phyloP scores from a whole-genome alignment of 1,140 invertebrate genomes.

The Reticulitermes speratus region DNA sequence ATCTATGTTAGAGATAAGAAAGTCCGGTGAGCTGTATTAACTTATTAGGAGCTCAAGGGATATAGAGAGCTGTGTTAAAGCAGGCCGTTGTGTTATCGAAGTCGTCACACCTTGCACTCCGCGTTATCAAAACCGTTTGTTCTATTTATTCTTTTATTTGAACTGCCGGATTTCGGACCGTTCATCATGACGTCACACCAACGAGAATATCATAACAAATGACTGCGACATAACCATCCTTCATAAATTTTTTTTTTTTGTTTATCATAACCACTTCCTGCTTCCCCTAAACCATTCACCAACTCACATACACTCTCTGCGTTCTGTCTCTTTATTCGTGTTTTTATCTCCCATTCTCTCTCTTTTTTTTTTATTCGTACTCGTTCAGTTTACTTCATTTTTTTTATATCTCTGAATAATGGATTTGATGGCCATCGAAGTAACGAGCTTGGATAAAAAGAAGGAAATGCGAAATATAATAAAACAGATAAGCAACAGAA shows the following conservation, averaged over 20 bases:
- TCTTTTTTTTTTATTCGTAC: background rate
- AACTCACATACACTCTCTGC: background rate
- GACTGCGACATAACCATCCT: background rate
- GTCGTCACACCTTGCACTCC: background rate
- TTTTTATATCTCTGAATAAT: background rate
- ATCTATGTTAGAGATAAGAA: no score
- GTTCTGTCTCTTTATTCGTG: background rate
- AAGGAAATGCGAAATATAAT: background rate
- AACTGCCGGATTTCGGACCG: background rate
- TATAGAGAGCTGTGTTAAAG: background rate
- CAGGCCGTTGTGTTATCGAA: background rate
- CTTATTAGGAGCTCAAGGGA: no score
- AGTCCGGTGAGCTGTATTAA: no score
- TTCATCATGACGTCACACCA: constrained; percentile 1
- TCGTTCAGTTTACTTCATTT: background rate
- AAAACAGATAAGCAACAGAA: background rate
- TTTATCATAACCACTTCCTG: background rate
- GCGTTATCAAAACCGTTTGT: background rate
- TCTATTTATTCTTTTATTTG: background rate
- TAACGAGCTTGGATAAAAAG: background rate
- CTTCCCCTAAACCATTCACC: background rate
- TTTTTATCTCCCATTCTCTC: background rate
- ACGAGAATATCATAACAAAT: background rate
- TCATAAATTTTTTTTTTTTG: background rate
- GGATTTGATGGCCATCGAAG: background rate